Evolutionary conservation across 2,888 invertebrate species (phyloP).

Genomic region (Aelia acuminata): DNA sequence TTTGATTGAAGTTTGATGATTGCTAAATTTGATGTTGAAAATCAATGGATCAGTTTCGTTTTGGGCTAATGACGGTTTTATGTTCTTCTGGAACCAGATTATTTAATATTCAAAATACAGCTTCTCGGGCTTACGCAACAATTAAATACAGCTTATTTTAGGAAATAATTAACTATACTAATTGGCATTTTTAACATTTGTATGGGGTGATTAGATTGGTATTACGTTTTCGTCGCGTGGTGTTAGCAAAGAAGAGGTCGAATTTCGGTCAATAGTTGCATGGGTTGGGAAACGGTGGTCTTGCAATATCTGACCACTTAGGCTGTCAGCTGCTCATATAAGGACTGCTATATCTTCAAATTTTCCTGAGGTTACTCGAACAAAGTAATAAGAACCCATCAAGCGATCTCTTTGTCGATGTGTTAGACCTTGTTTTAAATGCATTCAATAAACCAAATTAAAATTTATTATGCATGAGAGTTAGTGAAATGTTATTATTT

Average conservation of each 20-base stretch:
- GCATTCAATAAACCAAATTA: neutral
- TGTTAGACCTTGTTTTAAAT: no score
- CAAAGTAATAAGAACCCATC: neutral
- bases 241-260: slow-evolving; percentile 20
- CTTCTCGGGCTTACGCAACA: neutral
- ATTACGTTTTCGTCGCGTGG: neutral
- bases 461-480: neutral
- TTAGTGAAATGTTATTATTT: neutral
- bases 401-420: neutral
- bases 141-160: neutral
- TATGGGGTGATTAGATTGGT: neutral
- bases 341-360: neutral
- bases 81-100: neutral
- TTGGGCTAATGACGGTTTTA: neutral
- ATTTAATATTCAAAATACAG: neutral
- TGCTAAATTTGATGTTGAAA: neutral
- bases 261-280: neutral
- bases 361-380: neutral
- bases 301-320: neutral
- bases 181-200: neutral
- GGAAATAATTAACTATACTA: neutral
- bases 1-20: neutral
- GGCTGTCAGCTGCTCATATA: neutral
- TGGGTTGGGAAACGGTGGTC: neutral
- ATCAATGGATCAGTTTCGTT: neutral